phyloP scores from a whole-genome alignment of 2,888 invertebrate species.

The Amaurobius ferox region DNA sequence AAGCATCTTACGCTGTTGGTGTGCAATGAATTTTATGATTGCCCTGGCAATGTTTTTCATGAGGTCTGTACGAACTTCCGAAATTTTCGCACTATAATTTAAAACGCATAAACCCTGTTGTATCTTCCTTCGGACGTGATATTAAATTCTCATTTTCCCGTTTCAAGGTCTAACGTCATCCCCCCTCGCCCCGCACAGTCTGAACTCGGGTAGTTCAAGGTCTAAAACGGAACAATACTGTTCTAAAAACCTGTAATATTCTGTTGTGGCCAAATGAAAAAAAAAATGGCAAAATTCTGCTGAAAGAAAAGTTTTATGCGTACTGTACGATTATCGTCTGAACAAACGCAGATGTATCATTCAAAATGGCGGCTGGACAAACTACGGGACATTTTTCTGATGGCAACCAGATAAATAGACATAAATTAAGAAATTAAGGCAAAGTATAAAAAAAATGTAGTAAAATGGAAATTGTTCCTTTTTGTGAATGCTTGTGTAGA shows the following conservation, averaged over 20 bases:
- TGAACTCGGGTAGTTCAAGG: conserved; percentile 7
- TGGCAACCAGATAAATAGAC: neutral
- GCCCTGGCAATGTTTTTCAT: too few relatives aligned
- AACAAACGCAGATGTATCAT: conserved; percentile 14
- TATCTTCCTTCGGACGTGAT: neutral
- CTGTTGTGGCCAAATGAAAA: neutral
- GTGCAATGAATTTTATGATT: too few relatives aligned
- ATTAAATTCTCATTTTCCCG: conserved; percentile 3
- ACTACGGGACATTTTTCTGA: neutral
- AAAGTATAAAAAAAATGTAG: conserved; percentile 1
- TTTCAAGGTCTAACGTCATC: neutral
- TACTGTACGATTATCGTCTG: neutral
- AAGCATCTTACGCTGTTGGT: too few relatives aligned
- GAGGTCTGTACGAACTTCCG: too few relatives aligned
- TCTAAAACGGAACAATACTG: neutral
- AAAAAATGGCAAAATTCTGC: neutral
- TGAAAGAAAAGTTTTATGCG: conserved; percentile 9
- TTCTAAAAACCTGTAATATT: conserved; percentile 12
- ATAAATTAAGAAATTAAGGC: conserved; percentile 13
- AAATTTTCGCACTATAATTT: conserved; percentile 2
- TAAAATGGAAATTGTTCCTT: neutral
- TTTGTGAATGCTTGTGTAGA: neutral
- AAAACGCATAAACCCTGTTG: neutral
- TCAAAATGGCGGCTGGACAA: neutral
- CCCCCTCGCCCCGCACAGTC: neutral